These are phyloP conservation scores for Prietella phreatophila DNA, from an alignment of 2,113 vertebrate genomes.

Conservation along the genomic window DNA sequence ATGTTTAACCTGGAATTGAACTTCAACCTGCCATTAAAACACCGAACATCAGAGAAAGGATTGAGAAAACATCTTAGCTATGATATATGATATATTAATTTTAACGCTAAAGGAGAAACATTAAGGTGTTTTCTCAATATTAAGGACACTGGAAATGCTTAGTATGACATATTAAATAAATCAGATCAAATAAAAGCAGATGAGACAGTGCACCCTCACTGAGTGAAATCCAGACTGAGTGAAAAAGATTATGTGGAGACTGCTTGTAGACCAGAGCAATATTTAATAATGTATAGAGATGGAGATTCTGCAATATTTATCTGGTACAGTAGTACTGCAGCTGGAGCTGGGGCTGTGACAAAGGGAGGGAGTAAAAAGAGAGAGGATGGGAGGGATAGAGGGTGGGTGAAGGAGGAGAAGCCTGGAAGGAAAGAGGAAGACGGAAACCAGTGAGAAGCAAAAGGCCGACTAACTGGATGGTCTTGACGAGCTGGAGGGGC, in stretches of 20 bases:
- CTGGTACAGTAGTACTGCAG: conserved; percentile 21
- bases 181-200: background rate
- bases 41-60: background rate
- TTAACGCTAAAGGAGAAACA: background rate
- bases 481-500: conserved; percentile 55
- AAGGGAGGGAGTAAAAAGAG: conserved; percentile 51
- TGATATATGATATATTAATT: background rate
- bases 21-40: background rate
- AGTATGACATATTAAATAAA: background rate
- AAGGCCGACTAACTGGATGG: conserved; percentile 40
- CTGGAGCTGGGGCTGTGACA: conserved; percentile 34
- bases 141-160: background rate
- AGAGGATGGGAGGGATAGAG: conserved; percentile 50
- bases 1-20: background rate
- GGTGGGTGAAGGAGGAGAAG: conserved; percentile 56
- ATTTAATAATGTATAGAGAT: background rate
- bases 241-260: background rate
- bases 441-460: conserved; percentile 52
- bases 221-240: background rate
- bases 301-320: conserved; percentile 12
- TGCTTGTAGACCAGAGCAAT: background rate
- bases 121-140: background rate
- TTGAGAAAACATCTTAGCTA: background rate
- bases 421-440: conserved; percentile 56
- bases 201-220: background rate